phyloP scores from a whole-genome alignment of 2,888 invertebrate genomes.

The Conomelus anceps region DNA sequence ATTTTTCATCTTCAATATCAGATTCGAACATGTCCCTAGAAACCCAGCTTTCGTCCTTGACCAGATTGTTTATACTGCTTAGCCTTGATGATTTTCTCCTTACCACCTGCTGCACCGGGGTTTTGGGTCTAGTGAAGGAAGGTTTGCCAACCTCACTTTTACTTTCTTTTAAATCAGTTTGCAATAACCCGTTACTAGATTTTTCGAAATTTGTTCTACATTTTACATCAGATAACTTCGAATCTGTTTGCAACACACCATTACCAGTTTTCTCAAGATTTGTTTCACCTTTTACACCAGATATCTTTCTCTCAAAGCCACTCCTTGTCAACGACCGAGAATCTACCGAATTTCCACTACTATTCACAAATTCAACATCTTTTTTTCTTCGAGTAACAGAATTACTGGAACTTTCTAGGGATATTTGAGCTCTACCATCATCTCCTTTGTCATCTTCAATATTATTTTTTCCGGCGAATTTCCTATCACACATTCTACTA shows the following conservation, averaged over 20 bases:
- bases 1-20: neutral
- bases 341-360: neutral
- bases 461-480: too few species aligned
- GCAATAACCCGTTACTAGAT: neutral
- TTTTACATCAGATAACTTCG: neutral
- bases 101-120: too few species aligned
- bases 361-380: neutral
- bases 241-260: neutral
- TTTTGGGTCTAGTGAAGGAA: neutral
- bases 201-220: neutral
- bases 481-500: neutral
- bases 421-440: neutral
- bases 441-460: too few species aligned
- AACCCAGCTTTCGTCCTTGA: neutral
- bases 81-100: neutral
- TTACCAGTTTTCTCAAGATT: neutral
- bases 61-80: neutral
- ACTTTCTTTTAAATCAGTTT: neutral
- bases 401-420: neutral
- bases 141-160: neutral
- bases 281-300: neutral
- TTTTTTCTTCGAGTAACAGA: neutral
- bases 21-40: neutral
- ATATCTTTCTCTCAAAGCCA: neutral
- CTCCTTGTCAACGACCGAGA: neutral